Evolutionary conservation across 2,113 vertebrate species (phyloP), one percentile per base, ranked within the genome.

Genomic region (Cephalopholis sonnerati): DNA sequence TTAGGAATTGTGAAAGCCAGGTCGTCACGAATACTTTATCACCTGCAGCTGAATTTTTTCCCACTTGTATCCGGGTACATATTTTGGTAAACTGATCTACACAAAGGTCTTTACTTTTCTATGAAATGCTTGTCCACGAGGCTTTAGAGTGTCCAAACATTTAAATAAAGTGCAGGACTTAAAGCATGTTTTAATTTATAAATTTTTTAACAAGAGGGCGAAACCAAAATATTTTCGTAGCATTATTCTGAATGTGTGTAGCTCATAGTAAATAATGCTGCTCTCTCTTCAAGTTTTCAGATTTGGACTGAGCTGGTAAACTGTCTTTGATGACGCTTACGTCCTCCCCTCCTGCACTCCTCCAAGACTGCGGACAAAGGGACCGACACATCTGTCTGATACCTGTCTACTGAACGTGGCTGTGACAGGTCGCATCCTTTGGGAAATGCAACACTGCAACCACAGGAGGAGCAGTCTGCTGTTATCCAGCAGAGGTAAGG

Each of bases 401-500:
- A 57, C 46, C 68, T 80, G 36, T 15, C 63, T n/a, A 17, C 54
- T 74, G 11, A 81, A 57, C 57, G 44, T 68, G 73, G 75, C 78
- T 50, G 65, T 71, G 84, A 91, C 84, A 67, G 63, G 39, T 82
- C 66, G 83, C 68, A 67, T 84, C 44, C 32, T 77, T 81, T 84
- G 77, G 68, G 65, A 74, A 91, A 79, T 65, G 83, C 87, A 90
- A 88, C 74, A 67, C 85, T 46, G 74, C 81, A 75, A 16, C 70
- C 50, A 24, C 13, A 53, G 80, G 29, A 50, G 85, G 76, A 77
- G 83, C 85, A 73, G 80, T 63, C 77, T 79, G 81, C 83, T 18
- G 86, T 92, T 39, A 85, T 90, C 92, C 91, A 85, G 84, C 88
- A 79, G 89, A 92, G 89, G 92, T 80, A 89, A 92, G 92, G 92